phyloP scores from a whole-genome alignment of 2,113 vertebrate genomes.

The Melanotaenia duboulayi region DNA sequence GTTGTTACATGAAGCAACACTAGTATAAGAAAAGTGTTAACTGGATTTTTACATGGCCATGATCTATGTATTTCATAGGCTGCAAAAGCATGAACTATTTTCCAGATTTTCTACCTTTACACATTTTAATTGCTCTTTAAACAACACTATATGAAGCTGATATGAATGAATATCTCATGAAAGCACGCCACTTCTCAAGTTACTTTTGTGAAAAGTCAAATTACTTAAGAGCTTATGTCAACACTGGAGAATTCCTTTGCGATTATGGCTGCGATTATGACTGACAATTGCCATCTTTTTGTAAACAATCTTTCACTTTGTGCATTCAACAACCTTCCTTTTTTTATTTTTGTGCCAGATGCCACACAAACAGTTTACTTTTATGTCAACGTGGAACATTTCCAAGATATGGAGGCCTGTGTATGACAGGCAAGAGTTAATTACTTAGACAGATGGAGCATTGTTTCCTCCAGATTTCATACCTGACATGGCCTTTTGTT shows the following conservation, averaged over 20 bases:
- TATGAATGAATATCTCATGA: no score
- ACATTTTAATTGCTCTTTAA: constrained; percentile 5
- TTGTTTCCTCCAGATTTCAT: constrained; percentile 27
- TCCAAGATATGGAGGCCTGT: constrained; percentile 3
- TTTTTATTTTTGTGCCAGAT: constrained; percentile 7
- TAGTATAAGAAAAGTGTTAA: not conserved
- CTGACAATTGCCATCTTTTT: constrained; percentile 20
- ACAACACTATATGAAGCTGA: not conserved
- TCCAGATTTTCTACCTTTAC: not conserved
- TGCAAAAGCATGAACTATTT: not conserved
- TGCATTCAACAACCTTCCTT: not conserved
- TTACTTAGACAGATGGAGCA: constrained; percentile 18
- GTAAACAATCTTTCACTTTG: not conserved
- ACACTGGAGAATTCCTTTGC: not conserved
- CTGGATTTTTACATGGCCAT: no score
- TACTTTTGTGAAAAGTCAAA: not conserved
- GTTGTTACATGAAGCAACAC: no score
- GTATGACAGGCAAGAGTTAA: constrained; percentile 8
- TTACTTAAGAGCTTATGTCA: not conserved
- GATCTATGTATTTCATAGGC: constrained; percentile 8
- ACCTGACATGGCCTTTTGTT: not conserved
- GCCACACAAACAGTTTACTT: not conserved
- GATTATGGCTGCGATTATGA: not conserved
- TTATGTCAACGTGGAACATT: constrained; percentile 16
- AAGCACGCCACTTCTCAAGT: not conserved